Evolutionary conservation across 2,113 vertebrate species (phyloP).

Genomic region (Cyprinodon tularosa): DNA sequence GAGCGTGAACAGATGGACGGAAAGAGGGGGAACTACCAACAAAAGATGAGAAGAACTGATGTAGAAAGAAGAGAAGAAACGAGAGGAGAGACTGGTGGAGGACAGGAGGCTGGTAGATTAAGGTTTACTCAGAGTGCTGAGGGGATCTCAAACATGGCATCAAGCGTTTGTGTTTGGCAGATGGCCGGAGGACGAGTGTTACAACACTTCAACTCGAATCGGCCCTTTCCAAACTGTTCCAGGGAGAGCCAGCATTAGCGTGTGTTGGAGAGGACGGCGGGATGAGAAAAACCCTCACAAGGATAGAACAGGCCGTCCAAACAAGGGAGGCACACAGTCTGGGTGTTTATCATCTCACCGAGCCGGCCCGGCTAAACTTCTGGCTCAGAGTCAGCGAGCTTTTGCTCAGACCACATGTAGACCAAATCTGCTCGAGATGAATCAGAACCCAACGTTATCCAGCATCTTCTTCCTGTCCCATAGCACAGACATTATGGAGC

Average conservation of each 20-base stretch:
- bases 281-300: slow-evolving; percentile 22
- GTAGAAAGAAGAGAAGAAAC: not conserved
- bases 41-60: not conserved
- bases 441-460: slow-evolving; percentile 5
- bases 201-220: slow-evolving; percentile 66
- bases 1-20: slow-evolving; percentile 29
- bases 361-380: slow-evolving; percentile 32
- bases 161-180: slow-evolving; percentile 61
- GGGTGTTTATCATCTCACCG: slow-evolving; percentile 25
- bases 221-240: slow-evolving; percentile 42
- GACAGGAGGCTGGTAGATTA: slow-evolving; percentile 62
- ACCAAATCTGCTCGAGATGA: not conserved
- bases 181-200: slow-evolving; percentile 59
- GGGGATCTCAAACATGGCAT: slow-evolving; percentile 66
- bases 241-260: slow-evolving; percentile 2
- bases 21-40: not conserved
- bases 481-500: not conserved
- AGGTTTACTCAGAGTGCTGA: slow-evolving; percentile 59
- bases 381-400: slow-evolving; percentile 1
- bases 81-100: slow-evolving; percentile 14
- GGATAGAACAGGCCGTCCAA: not conserved
- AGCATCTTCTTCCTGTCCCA: not conserved
- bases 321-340: not conserved
- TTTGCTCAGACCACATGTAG: slow-evolving; percentile 16
- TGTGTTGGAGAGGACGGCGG: not conserved